phyloP scores from a whole-genome alignment of 2,797 vertebrate genomes.

The Rousettus madagascariensis region DNA sequence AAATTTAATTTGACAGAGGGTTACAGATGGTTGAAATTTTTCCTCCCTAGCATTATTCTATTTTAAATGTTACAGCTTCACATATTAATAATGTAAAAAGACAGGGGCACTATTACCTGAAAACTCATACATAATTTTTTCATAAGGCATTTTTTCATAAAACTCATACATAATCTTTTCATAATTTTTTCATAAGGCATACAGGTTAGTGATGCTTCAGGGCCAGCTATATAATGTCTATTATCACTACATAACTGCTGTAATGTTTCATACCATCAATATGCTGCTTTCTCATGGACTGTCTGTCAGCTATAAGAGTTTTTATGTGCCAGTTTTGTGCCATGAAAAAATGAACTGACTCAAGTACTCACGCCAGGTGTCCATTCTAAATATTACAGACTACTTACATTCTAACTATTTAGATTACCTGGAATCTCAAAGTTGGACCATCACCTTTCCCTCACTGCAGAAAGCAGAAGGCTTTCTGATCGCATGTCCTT shows the following conservation, averaged over 20 bases:
- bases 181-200: neutral
- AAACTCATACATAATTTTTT: neutral
- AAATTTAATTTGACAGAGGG: slow-evolving; percentile 54
- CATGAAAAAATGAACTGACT: slow-evolving; percentile 29
- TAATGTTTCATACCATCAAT: neutral
- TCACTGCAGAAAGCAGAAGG: slow-evolving; percentile 17
- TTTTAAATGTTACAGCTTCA: neutral
- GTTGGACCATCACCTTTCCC: slow-evolving; percentile 58
- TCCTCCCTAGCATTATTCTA: neutral
- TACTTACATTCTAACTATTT: slow-evolving; percentile 64
- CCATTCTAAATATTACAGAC: slow-evolving; percentile 58
- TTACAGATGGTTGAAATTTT: neutral
- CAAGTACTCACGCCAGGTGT: neutral
- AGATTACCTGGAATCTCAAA: slow-evolving; percentile 49
- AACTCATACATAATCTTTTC: neutral
- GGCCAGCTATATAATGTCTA: neutral
- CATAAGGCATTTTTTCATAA: neutral
- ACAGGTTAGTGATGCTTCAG: neutral
- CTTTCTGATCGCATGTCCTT: slow-evolving; percentile 11
- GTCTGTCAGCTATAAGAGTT: neutral
- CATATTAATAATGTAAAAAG: slow-evolving; percentile 45
- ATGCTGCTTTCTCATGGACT: neutral
- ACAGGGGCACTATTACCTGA: neutral
- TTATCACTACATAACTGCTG: neutral
- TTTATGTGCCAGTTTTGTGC: neutral